These are phyloP conservation scores for Mycogona germanica DNA, from an alignment of 2,888 invertebrate species.

Conservation along the genomic window DNA sequence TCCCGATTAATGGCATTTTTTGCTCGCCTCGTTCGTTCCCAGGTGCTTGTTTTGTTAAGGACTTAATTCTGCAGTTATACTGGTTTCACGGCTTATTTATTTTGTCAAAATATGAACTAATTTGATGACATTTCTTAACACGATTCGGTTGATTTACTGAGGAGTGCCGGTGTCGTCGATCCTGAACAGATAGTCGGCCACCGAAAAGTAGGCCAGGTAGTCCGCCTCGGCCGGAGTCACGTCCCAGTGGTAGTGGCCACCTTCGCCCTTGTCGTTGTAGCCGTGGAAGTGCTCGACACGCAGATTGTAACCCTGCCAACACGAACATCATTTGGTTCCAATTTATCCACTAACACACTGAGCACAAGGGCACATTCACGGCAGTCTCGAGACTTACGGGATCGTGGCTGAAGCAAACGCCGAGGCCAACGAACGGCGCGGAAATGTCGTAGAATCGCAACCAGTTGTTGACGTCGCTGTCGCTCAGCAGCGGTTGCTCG, in stretches of 20 bases:
- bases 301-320: constrained; percentile 63
- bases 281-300: constrained; percentile 91
- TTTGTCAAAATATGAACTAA: too few relatives aligned
- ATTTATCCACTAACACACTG: too few relatives aligned
- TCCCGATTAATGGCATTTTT: too few relatives aligned
- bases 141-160: too few relatives aligned
- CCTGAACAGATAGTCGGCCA: constrained; percentile 49
- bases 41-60: too few relatives aligned
- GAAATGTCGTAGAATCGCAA: constrained; percentile 81
- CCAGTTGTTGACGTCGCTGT: constrained; percentile 71
- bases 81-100: too few relatives aligned
- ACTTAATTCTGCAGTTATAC: too few relatives aligned
- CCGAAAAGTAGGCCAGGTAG: constrained; percentile 80
- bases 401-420: constrained; percentile 75
- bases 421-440: constrained; percentile 76
- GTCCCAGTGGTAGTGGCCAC: constrained; percentile 96
- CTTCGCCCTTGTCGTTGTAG: constrained; percentile 65
- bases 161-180: constrained; percentile 25
- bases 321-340: neutral
- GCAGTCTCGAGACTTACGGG: constrained; percentile 46
- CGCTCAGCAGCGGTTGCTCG: constrained; percentile 51
- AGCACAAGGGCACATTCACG: neutral
- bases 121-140: too few relatives aligned
- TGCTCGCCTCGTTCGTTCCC: too few relatives aligned
- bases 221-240: constrained; percentile 74